These are phyloP conservation scores for Zeugodacus cucurbitae DNA, from an alignment of 1,140 invertebrate species.

Conservation along the genomic window DNA sequence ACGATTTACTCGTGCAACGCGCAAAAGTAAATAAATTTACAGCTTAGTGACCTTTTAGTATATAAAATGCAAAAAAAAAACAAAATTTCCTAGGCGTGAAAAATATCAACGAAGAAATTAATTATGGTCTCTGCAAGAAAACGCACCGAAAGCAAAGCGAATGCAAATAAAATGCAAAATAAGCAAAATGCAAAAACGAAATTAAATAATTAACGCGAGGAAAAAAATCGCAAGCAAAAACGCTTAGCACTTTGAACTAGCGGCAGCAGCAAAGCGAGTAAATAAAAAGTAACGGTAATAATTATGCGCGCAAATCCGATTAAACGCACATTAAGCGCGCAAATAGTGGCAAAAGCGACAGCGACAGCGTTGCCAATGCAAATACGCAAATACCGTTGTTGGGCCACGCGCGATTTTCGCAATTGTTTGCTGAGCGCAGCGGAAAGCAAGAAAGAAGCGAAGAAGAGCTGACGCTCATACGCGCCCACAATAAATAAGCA, in stretches of 20 bases:
- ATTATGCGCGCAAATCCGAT: slow-evolving; percentile 36
- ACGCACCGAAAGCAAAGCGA: not conserved
- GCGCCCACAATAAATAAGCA: not conserved
- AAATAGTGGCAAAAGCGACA: slow-evolving; percentile 17
- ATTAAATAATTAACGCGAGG: not conserved
- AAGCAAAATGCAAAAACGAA: not conserved
- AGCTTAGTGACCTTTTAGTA: not conserved
- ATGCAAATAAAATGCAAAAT: not conserved
- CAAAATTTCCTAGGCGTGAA: not conserved
- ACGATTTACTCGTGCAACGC: not conserved
- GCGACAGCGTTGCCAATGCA: not conserved
- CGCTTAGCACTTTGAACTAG: not conserved
- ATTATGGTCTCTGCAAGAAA: not conserved
- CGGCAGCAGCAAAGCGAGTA: not conserved
- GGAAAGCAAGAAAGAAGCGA: not conserved
- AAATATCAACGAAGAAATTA: not conserved
- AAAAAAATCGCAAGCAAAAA: not conserved
- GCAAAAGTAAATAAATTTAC: not conserved
- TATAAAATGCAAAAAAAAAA: not conserved
- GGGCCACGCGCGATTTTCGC: not conserved
- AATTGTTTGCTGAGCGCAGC: not conserved
- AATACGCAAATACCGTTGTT: not conserved
- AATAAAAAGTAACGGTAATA: not conserved
- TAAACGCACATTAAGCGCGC: slow-evolving; percentile 1
- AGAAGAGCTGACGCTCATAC: not conserved